Evolutionary conservation across 2,797 vertebrate species (phyloP), one percentile per base, ranked within the genome.

Genomic region (Sebastes diaconus): DNA sequence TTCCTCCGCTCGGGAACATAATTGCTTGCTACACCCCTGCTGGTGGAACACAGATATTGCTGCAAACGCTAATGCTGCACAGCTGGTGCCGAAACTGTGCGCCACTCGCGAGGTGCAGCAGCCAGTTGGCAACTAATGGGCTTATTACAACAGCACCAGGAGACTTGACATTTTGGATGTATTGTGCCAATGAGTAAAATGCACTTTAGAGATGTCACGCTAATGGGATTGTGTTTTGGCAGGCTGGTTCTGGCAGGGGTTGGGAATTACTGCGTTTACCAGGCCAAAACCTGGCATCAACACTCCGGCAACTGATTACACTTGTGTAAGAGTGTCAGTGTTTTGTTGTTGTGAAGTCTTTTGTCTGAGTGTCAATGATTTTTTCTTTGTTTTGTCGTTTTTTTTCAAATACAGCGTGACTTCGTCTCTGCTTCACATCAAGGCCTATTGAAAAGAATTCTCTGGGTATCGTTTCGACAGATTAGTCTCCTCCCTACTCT

Each of bases 141-240:
- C 84, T 90, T 88, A 92, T 94, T 88, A 90, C 90, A 88, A 84
- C 88, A 80, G 85, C 88, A 90, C 91, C 93, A 88, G 87, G 92
- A 92, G 92, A 90, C 82, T 50, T 93, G 93, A 90, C 93, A 92
- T 93, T 93, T 89, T 75, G 84, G 66, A 90, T 86, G 83, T 12
- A 87, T 90, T 75, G 90, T 89, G 87, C 85, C 87, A 88, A 68
- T 34, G 84, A 91, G 77, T 87, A 83, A 88, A 92, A 92, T 84
- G 88, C 87, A 87, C 92, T 88, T 90, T 86, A 66, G 87, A 88
- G 87, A 90, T 92, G 89, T 90, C 87, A 86, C 82, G 55, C 74
- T 88, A 85, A 90, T 90, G 89, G 89, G 87, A 88, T 89, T 89
- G 84, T 84, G 77, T 88, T 78, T 89, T 91, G 91, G 90, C 90